Conservation (phyloP, 2,888 invertebrate genomes). For the Coelopa pilipes region DNA sequence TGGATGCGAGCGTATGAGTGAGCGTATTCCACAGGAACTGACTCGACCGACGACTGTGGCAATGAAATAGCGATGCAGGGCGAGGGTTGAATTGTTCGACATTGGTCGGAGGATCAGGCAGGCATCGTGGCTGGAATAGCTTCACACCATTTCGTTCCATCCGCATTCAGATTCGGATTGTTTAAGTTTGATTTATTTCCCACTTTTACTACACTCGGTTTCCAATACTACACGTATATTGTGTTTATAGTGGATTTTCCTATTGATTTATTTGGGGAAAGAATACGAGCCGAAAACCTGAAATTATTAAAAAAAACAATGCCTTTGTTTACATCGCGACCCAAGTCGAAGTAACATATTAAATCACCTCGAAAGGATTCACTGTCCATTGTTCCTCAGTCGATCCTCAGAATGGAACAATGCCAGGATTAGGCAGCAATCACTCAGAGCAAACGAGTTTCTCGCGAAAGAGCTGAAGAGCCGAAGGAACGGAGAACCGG, state of each 20-base stretch:
- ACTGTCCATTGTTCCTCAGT: not conserved
- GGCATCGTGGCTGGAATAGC: not conserved
- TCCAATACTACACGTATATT: not conserved
- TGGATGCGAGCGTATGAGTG: not conserved
- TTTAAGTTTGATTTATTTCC: not conserved
- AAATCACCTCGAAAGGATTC: too few relatives aligned
- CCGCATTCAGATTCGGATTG: too few relatives aligned
- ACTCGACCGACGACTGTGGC: not conserved
- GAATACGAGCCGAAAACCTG: slow-evolving; percentile 27
- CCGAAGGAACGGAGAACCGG: slow-evolving; percentile 8
- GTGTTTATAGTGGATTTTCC: slow-evolving; percentile 30
- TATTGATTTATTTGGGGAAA: slow-evolving; percentile 39
- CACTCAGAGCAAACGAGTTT: slow-evolving; percentile 28
- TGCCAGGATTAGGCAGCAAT: slow-evolving; percentile 5
- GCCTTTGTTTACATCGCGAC: too few relatives aligned
- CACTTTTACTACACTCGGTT: not conserved
- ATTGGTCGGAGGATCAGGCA: not conserved
- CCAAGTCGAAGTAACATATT: too few relatives aligned
- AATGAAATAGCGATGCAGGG: slow-evolving; percentile 8
- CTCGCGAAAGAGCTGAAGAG: not conserved
- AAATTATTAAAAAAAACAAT: too few relatives aligned
- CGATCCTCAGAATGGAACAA: slow-evolving; percentile 1
- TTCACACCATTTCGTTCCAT: too few relatives aligned
- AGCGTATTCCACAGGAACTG: not conserved
- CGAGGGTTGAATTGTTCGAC: slow-evolving; percentile 23